Conservation (phyloP, 2,888 invertebrate genomes). For the Drosophila prostipennis region DNA sequence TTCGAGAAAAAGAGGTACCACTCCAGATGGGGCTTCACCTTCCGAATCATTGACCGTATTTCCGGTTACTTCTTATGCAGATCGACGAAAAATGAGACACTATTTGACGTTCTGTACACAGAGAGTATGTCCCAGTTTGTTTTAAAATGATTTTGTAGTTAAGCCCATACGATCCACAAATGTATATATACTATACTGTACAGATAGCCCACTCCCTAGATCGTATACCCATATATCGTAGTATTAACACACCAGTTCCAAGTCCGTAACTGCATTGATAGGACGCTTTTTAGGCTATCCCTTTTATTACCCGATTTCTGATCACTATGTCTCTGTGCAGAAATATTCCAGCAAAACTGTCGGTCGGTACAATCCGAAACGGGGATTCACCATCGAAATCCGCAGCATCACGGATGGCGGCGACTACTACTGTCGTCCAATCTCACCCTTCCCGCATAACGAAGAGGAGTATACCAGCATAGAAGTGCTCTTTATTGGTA, state of each 20-base stretch:
- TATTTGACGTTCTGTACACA: conserved; percentile 6
- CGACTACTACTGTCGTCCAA: conserved; percentile 79
- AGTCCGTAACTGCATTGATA: not conserved
- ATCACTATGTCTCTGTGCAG: conserved; percentile 59
- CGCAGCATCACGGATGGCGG: conserved; percentile 81
- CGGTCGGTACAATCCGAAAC: conserved; percentile 81
- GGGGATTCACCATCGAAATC: conserved; percentile 82
- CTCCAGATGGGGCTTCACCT: conserved; percentile 16
- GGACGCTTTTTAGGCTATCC: not conserved
- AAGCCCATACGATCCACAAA: not conserved
- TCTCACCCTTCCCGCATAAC: conserved; percentile 72
- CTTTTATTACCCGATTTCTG: conserved; percentile 7
- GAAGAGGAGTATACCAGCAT: conserved; percentile 74
- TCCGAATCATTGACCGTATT: conserved; percentile 3
- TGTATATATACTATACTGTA: conserved; percentile 8
- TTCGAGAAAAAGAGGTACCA: conserved; percentile 5
- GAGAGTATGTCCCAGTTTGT: conserved; percentile 13
- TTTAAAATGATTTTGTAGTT: conserved; percentile 3
- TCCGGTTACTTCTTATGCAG: conserved; percentile 10
- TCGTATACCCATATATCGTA: not conserved
- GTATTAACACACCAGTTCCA: conserved; percentile 10
- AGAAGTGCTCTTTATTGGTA: conserved; percentile 79
- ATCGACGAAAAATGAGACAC: not conserved
- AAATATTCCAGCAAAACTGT: conserved; percentile 75
- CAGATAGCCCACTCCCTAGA: not conserved